Conservation (phyloP, 2,888 invertebrate genomes). For the Dryobota labecula region DNA sequence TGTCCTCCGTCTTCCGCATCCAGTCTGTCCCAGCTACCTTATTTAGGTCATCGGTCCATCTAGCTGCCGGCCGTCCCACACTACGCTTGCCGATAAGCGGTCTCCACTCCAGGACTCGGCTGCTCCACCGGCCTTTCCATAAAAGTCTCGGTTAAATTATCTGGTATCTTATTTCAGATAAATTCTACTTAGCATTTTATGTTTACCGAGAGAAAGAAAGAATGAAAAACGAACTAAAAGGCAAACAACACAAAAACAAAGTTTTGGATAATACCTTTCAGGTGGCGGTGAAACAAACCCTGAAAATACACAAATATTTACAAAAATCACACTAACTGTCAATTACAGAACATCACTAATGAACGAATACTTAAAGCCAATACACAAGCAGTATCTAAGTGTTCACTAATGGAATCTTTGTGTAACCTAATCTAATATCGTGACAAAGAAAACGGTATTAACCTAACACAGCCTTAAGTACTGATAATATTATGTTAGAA, state of each 20-base stretch:
- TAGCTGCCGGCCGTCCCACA: too few relatives aligned
- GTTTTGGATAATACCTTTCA: neutral
- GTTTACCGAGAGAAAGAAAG: neutral
- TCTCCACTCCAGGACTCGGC: too few relatives aligned
- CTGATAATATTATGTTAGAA: constrained; percentile 19
- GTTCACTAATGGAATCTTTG: constrained; percentile 58
- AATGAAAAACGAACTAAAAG: neutral
- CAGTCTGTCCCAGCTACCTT: too few relatives aligned
- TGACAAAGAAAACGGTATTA: constrained; percentile 35
- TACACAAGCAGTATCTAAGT: constrained; percentile 24
- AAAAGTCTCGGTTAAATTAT: neutral
- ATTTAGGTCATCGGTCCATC: too few relatives aligned
- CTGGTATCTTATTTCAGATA: neutral
- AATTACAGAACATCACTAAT: constrained; percentile 24
- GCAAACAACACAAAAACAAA: neutral
- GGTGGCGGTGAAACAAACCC: neutral
- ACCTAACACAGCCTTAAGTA: constrained; percentile 19
- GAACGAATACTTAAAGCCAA: constrained; percentile 21
- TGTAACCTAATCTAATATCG: constrained; percentile 39
- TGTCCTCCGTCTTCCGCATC: too few relatives aligned
- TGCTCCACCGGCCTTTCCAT: too few relatives aligned
- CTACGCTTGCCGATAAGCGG: too few relatives aligned
- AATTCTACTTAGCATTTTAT: neutral
- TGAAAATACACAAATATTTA: constrained; percentile 6
- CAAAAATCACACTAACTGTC: neutral